Percentiles rank a stretch among this genome's conserved stretches.
phyloP scores from a whole-genome alignment of 2,888 invertebrate species.

The Byasa hedistus region DNA sequence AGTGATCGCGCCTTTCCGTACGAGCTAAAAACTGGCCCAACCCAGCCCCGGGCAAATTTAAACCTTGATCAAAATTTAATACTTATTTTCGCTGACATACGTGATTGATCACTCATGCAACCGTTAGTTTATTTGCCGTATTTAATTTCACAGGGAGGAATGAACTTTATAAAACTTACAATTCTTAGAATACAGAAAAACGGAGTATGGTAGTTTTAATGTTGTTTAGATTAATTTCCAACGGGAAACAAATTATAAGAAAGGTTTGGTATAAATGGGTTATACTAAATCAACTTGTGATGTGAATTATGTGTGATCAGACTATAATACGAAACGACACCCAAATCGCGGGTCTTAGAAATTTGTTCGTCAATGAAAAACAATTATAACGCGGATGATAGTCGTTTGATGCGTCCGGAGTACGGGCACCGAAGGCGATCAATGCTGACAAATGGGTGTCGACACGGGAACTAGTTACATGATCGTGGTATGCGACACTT shows the following conservation, averaged over 20 bases:
- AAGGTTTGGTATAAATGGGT: background rate
- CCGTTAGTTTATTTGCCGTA: slow-evolving; percentile 40
- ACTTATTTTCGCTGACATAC: slow-evolving; percentile 33
- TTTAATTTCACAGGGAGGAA: slow-evolving; percentile 32
- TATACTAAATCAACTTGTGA: background rate
- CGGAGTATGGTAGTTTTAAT: background rate
- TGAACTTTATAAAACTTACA: slow-evolving; percentile 15
- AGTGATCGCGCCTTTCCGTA: slow-evolving; percentile 38
- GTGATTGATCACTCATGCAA: slow-evolving; percentile 38
- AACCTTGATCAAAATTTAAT: slow-evolving; percentile 26
- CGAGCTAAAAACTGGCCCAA: slow-evolving; percentile 6
- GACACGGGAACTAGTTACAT: slow-evolving; percentile 53
- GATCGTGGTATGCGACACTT: slow-evolving; percentile 59
- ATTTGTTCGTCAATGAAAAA: background rate
- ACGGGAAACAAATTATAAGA: too few relatives aligned
- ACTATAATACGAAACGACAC: background rate
- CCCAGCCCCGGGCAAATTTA: slow-evolving; percentile 24
- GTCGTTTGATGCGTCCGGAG: background rate
- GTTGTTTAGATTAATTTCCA: background rate
- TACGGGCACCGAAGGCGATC: slow-evolving; percentile 51
- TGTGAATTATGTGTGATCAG: background rate
- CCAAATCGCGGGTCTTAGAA: background rate
- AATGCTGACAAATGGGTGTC: slow-evolving; percentile 73
- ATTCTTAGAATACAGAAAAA: background rate
- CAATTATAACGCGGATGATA: slow-evolving; percentile 30